Evolutionary conservation across 2,888 invertebrate species (phyloP), one percentile per base, ranked within the genome.

Genomic region (Caenorhabditis parvicauda): DNA sequence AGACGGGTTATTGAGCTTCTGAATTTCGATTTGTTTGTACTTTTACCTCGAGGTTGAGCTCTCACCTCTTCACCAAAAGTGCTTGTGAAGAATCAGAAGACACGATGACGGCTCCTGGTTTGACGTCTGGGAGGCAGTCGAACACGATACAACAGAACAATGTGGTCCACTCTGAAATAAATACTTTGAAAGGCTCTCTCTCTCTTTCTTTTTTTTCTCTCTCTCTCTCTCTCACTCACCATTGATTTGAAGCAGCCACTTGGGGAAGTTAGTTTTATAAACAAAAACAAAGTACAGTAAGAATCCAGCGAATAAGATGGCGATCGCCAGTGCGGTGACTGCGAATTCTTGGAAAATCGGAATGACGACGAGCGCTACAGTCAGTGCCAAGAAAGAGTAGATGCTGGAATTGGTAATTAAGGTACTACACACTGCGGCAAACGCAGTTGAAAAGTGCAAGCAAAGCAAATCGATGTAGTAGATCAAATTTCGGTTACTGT

Each of bases 41-140:
- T 32, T n/a, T 37, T 28, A 2, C 25, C 17, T n/a, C 19, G 1
- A 39, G 27, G 28, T 1, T 7, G 35, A 32, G 24, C 0, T 1
- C 9, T 2, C 4, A 60, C 64, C 59, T 54, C 46, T 67, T 63
- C n/a, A 61, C 53, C 7, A 79, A 58, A 27, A 79, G 57, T 2
- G 65, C 64, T 54, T 77, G 74, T 29, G 73, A 71, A 22, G 79
- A 77, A 37, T 77, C 78, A 6, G 76, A 72, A 6, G 73, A 61
- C 4, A 61, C 54, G 22, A 72, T 49, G 7, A 61, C 45, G 6
- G 63, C 49, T 14, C 54, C 55, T 22, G 55, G 67, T 48, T 78
- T 79, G n/a, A 74, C 57, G 54, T 78, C 77, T 1, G 78, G 78
- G 19, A 79, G 55, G 17, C 71, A 77, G 54, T 78, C 72, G 67